Conservation (phyloP, 2,797 vertebrate genomes). For the Anabacerthia variegaticeps region DNA sequence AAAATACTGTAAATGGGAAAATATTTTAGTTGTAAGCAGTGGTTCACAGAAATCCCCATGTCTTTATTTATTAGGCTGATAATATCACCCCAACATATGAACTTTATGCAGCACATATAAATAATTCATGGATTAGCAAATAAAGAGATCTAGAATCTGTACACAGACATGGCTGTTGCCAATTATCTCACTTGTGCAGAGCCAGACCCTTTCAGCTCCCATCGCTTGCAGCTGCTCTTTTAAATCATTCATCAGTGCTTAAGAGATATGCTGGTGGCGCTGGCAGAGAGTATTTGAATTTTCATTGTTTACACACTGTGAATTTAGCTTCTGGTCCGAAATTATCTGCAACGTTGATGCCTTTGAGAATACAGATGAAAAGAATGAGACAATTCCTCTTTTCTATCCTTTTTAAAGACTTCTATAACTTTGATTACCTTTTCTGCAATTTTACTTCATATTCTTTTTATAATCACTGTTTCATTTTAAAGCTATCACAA, state of each 20-base stretch:
- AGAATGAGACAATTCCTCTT: not conserved
- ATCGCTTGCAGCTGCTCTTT: slow-evolving; percentile 71
- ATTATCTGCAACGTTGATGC: slow-evolving; percentile 33
- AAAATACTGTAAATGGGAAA: slow-evolving; percentile 52
- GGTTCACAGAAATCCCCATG: not conserved
- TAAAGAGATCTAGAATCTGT: slow-evolving; percentile 77
- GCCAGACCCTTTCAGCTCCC: slow-evolving; percentile 36
- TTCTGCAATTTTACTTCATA: not conserved
- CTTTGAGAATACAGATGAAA: slow-evolving; percentile 36
- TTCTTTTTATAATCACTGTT: not conserved
- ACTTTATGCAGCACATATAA: slow-evolving; percentile 41
- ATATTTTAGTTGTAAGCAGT: slow-evolving; percentile 64
- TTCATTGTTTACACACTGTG: slow-evolving; percentile 60
- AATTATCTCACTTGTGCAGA: slow-evolving; percentile 75
- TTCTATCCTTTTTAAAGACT: not conserved
- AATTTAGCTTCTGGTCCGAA: slow-evolving; percentile 60
- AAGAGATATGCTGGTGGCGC: slow-evolving; percentile 34
- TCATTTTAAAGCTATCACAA: not conserved
- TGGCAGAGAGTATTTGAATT: slow-evolving; percentile 56
- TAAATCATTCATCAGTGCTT: slow-evolving; percentile 71
- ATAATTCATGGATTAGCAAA: slow-evolving; percentile 76
- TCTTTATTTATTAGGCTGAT: slow-evolving; percentile 74
- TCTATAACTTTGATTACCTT: not conserved
- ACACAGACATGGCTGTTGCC: slow-evolving; percentile 61
- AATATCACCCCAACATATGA: slow-evolving; percentile 59